Conservation (phyloP, 2,888 invertebrate genomes). For the Archips crataeganus region DNA sequence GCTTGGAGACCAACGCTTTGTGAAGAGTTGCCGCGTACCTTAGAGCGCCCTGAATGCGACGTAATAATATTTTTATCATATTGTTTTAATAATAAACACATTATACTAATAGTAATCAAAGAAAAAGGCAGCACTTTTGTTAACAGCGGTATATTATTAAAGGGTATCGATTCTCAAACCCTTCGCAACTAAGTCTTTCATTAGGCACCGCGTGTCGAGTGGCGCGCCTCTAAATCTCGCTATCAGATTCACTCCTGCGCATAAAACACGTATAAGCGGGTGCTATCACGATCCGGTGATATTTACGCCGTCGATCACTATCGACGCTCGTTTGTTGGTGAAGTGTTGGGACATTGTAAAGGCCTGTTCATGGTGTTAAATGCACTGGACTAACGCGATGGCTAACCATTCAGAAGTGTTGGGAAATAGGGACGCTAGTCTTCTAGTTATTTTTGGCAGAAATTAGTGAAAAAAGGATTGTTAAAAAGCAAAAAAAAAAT, state of each 20-base stretch:
- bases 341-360: conserved; percentile 50
- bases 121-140: not conserved
- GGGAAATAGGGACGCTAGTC: too few relatives aligned
- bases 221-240: conserved; percentile 70
- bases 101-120: too few relatives aligned
- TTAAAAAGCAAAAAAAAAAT: too few relatives aligned
- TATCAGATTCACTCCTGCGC: conserved; percentile 73
- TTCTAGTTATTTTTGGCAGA: too few relatives aligned
- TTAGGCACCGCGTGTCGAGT: conserved; percentile 60
- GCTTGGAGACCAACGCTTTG: too few relatives aligned
- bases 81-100: too few relatives aligned
- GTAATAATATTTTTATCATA: too few relatives aligned
- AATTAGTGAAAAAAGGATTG: too few relatives aligned
- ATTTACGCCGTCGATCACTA: conserved; percentile 75
- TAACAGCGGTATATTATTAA: not conserved
- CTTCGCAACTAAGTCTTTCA: conserved; percentile 49
- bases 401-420: not conserved
- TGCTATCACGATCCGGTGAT: conserved; percentile 63
- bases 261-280: conserved; percentile 68
- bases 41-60: too few relatives aligned
- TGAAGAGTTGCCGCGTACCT: too few relatives aligned
- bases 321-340: conserved; percentile 72
- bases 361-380: conserved; percentile 39
- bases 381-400: not conserved
- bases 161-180: conserved; percentile 43